Base-by-base conservation (phyloP, 1,140 invertebrate genomes). In the Papilio polytes region DNA sequence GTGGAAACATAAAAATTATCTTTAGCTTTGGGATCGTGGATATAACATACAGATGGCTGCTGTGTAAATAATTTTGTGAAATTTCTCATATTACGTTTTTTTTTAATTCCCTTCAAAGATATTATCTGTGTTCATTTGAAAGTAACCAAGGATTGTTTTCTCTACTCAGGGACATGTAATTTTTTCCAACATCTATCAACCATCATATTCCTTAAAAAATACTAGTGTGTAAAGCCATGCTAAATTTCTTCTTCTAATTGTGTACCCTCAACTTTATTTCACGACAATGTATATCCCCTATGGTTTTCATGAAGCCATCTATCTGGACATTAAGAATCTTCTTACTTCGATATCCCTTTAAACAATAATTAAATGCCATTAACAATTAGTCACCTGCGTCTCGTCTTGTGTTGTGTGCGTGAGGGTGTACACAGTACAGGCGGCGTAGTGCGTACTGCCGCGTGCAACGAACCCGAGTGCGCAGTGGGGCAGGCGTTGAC, bases 401-500 rank as follows among this genome's bases (percentile, higher is more conserved):
- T 80, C 70, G 56, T 73, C 66, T 77, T 44, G 79, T 80, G 66
- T 31, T 80, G 63, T 78, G 82, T 74, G 82, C 78, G 83, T 82
- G 82, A 78, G 82, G 70, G 80, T 78, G 80, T 80, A 31, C 66
- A 22, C 74, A 56, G 73, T 48, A 51, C 36, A 20, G 59, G 59
- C 22, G 22, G 36, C 74, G 78, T 83, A 80, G 78, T 74, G 83
- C 80, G 82, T 73, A 82, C 81, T 81, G 82, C 82, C 83, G 79
- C 85, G 92, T 89, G 90, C 87, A 90, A 82, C 88, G 88, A 91
- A 89, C 90, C 85, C 85, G 81, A 78, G 80, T 84, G 87, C 88
- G 87, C 92, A 94, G 90, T 94, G 91, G 91, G 89, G 88, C 92
- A 94, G 90, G 7, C 92, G 90, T 92, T 94, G 92, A 94, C 90